These are phyloP conservation scores for Litocranius walleri DNA, from an alignment of 2,113 vertebrate species.

Conservation along the genomic window DNA sequence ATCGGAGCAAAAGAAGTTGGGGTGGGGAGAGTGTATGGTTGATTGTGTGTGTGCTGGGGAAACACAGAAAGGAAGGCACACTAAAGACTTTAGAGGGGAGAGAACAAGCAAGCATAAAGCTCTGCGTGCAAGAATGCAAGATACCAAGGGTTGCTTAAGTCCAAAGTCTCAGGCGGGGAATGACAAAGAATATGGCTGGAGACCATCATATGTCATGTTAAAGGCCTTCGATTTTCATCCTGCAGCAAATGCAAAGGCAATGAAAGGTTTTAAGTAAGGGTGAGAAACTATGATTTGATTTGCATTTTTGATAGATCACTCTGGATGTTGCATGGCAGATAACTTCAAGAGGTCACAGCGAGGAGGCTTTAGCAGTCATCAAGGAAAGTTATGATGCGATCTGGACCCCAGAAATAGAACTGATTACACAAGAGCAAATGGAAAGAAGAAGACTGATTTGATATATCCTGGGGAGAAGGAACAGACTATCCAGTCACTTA, in stretches of 20 bases:
- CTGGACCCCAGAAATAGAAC: neutral
- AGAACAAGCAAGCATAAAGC: neutral
- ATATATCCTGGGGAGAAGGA: neutral
- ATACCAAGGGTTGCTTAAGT: neutral
- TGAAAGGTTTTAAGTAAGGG: neutral
- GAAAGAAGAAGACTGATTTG: neutral
- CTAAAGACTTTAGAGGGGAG: neutral
- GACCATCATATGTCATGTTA: neutral
- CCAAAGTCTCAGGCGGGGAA: neutral
- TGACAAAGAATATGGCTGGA: neutral
- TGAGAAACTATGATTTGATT: neutral
- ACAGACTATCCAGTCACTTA: neutral
- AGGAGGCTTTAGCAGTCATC: neutral
- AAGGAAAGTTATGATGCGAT: neutral
- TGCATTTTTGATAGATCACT: neutral
- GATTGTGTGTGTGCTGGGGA: neutral
- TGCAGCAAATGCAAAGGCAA: neutral
- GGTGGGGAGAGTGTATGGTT: neutral
- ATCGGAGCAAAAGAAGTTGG: neutral
- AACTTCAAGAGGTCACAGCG: neutral
- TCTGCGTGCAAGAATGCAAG: neutral
- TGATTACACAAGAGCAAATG: neutral
- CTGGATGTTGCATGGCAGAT: neutral
- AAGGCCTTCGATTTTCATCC: neutral
- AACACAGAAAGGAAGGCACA: neutral